A percentile compares a stretch with the other conserved stretches of the same genome.
phyloP scores from a whole-genome alignment of 2,797 vertebrate genomes.

The Melanotaenia trifasciata region DNA sequence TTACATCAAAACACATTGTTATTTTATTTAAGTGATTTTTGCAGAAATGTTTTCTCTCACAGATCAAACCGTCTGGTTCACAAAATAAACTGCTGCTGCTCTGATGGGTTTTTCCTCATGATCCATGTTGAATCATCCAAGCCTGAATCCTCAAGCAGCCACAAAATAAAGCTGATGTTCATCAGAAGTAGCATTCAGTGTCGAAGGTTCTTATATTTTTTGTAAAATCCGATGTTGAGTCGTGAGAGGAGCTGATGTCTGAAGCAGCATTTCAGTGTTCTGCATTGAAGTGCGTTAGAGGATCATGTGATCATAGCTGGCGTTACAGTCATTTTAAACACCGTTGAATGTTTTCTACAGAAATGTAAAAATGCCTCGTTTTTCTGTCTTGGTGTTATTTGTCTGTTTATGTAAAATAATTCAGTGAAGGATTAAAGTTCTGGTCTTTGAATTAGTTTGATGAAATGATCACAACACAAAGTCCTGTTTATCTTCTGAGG shows the following conservation, averaged over 20 bases:
- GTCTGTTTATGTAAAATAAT: neutral
- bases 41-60: neutral
- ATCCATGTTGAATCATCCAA: neutral
- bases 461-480: neutral
- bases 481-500: neutral
- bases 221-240: neutral
- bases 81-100: neutral
- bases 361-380: neutral
- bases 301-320: neutral
- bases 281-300: accelerated
- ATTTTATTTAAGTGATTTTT: neutral
- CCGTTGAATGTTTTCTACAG: constrained; percentile 5
- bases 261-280: constrained; percentile 1
- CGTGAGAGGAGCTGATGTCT: neutral
- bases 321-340: neutral
- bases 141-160: neutral
- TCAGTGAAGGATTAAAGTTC: constrained; percentile 2
- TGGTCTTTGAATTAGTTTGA: neutral
- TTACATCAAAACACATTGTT: neutral
- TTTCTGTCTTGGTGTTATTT: constrained; percentile 1
- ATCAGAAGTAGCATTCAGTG: no score
- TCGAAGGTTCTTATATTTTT: neutral
- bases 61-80: neutral
- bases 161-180: neutral
- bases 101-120: neutral